phyloP scores from a whole-genome alignment of 2,113 vertebrate genomes.

The Octodon degus region DNA sequence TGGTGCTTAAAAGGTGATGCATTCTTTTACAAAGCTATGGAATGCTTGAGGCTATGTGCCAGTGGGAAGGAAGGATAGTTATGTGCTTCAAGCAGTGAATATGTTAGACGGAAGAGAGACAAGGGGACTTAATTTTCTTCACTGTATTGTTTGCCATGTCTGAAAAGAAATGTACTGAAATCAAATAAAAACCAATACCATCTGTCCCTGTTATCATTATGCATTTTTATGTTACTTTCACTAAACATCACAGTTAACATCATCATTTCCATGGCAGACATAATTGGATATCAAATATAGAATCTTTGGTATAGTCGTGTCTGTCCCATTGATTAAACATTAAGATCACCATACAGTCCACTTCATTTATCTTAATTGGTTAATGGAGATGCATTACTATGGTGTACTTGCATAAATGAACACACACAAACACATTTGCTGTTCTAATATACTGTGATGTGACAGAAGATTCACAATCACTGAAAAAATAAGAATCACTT shows the following conservation, averaged over 20 bases:
- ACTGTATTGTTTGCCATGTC: background rate
- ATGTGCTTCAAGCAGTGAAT: background rate
- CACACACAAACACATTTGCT: background rate
- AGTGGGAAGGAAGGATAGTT: background rate
- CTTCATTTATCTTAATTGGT: background rate
- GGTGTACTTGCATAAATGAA: no score
- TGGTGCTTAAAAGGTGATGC: background rate
- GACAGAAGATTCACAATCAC: background rate
- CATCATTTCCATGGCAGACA: background rate
- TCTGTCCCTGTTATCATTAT: background rate
- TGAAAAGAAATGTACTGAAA: conserved; percentile 4
- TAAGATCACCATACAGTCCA: background rate
- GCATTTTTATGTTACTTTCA: background rate
- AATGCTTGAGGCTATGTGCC: background rate
- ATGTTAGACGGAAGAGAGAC: background rate
- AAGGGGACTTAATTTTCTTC: background rate
- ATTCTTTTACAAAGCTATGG: background rate
- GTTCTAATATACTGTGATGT: background rate
- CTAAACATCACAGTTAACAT: background rate
- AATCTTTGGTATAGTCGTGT: background rate
- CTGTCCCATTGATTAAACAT: background rate
- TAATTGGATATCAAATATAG: conserved; percentile 32
- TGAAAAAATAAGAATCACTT: background rate
- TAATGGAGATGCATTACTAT: background rate
- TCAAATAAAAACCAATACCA: conserved; percentile 1